Conservation (phyloP, 2,888 invertebrate species). For the Macaria liturata region DNA sequence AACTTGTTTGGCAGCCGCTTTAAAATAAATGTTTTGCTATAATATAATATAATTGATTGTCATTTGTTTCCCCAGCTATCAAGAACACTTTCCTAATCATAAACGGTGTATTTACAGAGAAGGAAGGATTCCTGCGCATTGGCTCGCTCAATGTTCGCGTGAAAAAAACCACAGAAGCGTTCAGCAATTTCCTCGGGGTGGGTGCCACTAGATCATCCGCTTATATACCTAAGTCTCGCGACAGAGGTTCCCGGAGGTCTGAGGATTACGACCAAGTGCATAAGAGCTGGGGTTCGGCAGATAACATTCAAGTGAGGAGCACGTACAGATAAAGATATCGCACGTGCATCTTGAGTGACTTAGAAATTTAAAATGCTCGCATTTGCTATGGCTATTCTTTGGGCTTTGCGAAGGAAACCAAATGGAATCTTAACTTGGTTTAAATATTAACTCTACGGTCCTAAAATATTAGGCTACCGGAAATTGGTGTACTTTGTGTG, state of each 20-base stretch:
- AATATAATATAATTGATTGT: too few species aligned
- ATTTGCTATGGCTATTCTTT: neutral
- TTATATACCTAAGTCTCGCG: slow-evolving; percentile 68
- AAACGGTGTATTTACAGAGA: slow-evolving; percentile 83
- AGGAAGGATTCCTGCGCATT: slow-evolving; percentile 95
- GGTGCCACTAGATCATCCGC: slow-evolving; percentile 83
- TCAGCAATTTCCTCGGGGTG: slow-evolving; percentile 94
- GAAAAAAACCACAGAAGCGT: slow-evolving; percentile 95
- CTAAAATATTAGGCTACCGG: too few species aligned
- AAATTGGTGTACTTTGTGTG: too few species aligned
- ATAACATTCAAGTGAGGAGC: slow-evolving; percentile 87
- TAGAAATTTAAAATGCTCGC: neutral
- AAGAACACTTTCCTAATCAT: too few species aligned
- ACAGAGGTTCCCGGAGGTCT: slow-evolving; percentile 60
- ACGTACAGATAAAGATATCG: slow-evolving; percentile 1
- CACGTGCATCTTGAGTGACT: slow-evolving; percentile 8
- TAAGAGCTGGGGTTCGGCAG: slow-evolving; percentile 95
- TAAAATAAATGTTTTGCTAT: too few species aligned
- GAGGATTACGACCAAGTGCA: slow-evolving; percentile 86
- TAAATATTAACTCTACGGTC: too few species aligned
- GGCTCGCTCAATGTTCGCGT: slow-evolving; percentile 96
- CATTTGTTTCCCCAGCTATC: too few species aligned
- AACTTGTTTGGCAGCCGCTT: too few species aligned
- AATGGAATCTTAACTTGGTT: too few species aligned
- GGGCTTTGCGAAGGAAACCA: neutral